phyloP scores from a whole-genome alignment of 2,113 vertebrate genomes.

The Leptodactylus fuscus region DNA sequence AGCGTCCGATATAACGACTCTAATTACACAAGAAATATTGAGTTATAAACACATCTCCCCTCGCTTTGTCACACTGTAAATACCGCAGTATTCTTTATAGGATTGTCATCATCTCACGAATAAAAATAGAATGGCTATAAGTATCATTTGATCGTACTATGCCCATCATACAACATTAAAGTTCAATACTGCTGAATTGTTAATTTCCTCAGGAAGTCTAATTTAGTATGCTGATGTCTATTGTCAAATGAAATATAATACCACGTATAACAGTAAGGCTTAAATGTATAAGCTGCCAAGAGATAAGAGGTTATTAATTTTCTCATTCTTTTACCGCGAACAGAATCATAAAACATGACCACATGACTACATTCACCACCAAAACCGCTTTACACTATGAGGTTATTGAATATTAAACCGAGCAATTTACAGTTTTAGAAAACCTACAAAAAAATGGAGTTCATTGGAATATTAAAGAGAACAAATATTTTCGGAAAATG shows the following conservation, averaged over 20 bases:
- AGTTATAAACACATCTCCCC: neutral
- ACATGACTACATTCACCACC: conserved; percentile 1
- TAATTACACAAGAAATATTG: too few relatives aligned
- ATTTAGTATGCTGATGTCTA: neutral
- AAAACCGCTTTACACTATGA: conserved; percentile 11
- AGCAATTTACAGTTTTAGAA: neutral
- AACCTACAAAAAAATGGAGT: too few relatives aligned
- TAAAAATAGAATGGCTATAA: neutral
- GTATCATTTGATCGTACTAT: neutral
- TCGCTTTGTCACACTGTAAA: neutral
- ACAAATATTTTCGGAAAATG: too few relatives aligned
- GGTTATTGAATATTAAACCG: conserved; percentile 1
- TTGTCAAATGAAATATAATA: conserved; percentile 34
- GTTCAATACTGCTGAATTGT: conserved; percentile 21
- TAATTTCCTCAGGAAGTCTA: neutral
- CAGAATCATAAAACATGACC: conserved; percentile 3
- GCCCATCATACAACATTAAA: neutral
- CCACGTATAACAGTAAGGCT: conserved; percentile 18
- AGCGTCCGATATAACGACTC: too few relatives aligned
- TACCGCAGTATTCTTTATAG: neutral
- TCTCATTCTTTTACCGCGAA: conserved; percentile 18
- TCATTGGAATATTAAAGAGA: too few relatives aligned
- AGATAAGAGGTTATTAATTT: conserved; percentile 23
- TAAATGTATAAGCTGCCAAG: conserved; percentile 23
- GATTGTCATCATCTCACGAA: neutral